Conservation (phyloP, 1,140 invertebrate genomes). For the Drosophila punjabiensis region DNA sequence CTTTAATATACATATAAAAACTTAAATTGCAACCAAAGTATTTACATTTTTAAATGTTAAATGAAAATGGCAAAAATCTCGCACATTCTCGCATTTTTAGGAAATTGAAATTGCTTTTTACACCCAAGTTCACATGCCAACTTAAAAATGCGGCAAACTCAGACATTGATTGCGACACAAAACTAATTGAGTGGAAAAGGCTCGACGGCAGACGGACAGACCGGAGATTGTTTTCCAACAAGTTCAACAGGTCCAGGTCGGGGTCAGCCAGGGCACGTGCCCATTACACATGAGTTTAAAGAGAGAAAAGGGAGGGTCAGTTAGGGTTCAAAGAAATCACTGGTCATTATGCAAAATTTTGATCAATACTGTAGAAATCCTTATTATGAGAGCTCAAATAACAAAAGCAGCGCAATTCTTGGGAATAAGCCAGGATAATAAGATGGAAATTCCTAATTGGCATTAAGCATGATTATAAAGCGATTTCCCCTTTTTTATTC, state of each 20-base stretch:
- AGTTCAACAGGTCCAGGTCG: conserved; percentile 18
- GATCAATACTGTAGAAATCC: background rate
- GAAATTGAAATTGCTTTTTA: conserved; percentile 52
- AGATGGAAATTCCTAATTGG: conserved; percentile 17
- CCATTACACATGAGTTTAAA: conserved; percentile 6
- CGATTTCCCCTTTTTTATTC: conserved; percentile 3
- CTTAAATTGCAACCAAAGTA: background rate
- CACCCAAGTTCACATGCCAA: conserved; percentile 34
- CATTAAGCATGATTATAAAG: background rate
- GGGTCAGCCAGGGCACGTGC: conserved; percentile 21
- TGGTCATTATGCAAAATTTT: conserved; percentile 20
- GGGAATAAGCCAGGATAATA: background rate
- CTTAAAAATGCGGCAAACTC: conserved; percentile 34
- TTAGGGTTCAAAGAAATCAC: conserved; percentile 7
- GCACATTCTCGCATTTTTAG: background rate
- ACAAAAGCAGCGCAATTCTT: background rate
- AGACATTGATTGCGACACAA: conserved; percentile 67
- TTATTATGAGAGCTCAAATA: background rate
- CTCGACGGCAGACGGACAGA: conserved; percentile 25
- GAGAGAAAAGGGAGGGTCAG: background rate
- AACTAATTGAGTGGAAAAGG: conserved; percentile 74
- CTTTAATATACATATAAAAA: background rate
- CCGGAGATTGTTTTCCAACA: conserved; percentile 24
- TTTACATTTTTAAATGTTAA: background rate
- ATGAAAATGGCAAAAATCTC: background rate